Base-by-base conservation (phyloP, 2,797 vertebrate species). In the Malacoraja senta region DNA sequence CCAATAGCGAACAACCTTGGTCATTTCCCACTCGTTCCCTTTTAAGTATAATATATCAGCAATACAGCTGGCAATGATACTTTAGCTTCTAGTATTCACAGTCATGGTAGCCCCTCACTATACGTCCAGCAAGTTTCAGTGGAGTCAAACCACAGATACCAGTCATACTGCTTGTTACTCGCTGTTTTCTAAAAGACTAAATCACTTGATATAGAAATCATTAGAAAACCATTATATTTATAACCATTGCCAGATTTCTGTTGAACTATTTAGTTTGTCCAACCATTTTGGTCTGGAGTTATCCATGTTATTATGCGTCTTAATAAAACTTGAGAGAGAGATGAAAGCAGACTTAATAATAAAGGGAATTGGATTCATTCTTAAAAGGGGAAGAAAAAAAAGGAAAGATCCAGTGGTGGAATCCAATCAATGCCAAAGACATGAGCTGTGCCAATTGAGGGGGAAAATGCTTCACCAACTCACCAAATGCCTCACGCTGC, bases 401-500 rank as follows among this genome's bases (percentile, higher is more conserved):
- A 38, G 35, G 35, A n/a, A 77, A 78, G 15, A 32, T 24, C 3
- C n/a, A 3, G 32, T n/a, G n/a, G n/a, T 3, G 77, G 12, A 12
- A 80, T 38, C 38, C 35, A 80, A 35, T 77, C 35, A 13, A 63
- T n/a, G 24, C 19, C 79, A 58, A 83, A 83, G 8, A 8, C 8
- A 21, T 53, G 10, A 15, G 13, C 15, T 86, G 26, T 17, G 17
- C 63, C 29, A 86, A 61, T n/a, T 29, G 2, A 32, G 13, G 26
- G 32, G 10, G 32, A 32, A 86, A 24, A 44, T 17, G 12, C 29
- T 63, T 65, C 58, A 91, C 58, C 93, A 93, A 94, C 95, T 95
- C 94, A 94, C 95, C 95, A 26, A 93, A 93, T 13, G 77, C 17
- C n/a, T 32, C 12, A 0, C 61, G 77, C 91, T 93, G 92, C 80